Evolutionary conservation across 2,888 invertebrate species (phyloP), one percentile per base, ranked within the genome.

Genomic region (Idaea dimidiata): DNA sequence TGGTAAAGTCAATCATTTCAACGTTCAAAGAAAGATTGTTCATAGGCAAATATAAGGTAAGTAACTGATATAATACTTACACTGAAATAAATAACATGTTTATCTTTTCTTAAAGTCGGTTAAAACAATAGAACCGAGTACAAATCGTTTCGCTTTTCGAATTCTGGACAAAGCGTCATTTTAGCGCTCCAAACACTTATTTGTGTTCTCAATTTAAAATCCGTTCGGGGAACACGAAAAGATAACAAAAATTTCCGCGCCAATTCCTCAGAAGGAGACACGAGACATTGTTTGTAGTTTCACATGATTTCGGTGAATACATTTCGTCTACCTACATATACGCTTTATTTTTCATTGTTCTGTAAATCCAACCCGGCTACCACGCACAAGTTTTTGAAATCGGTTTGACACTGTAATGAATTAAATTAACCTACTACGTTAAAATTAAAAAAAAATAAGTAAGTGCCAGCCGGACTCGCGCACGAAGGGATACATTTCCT

Each of bases 221-320:
- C 87, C 88, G 86, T 91, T 91, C 91, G 87, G 85, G 86, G 91
- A 91, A 91, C 84, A 89, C 91, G 89, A 90, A 90, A 90, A 91
- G 90, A 91, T 90, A 91, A 91, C 91, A 91, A 91, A 91, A 91
- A 91, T 91, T 90, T 91, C 91, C 91, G 88, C 87, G 86, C 88
- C 87, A 83, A 85, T 89, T 91, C 90, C 82, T 85, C 84, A 82
- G 88, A 90, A 89, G 87, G 88, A 89, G 88, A 91, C 84, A 80
- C 87, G 90, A 91, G 82, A 87, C 81, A 82, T 88, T 91, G 91
- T 91, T 91, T 88, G 87, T 43, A 86, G 86, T 87, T 87, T 83
- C 83, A 87, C 88, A 88, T 83, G 84, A 82, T 88, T 91, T 91
- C 91, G 86, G 82, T 77, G 90, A 89, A 91, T 70, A 6, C 43